Conservation (phyloP, 2,797 vertebrate genomes). For the Cossypha heuglini region DNA sequence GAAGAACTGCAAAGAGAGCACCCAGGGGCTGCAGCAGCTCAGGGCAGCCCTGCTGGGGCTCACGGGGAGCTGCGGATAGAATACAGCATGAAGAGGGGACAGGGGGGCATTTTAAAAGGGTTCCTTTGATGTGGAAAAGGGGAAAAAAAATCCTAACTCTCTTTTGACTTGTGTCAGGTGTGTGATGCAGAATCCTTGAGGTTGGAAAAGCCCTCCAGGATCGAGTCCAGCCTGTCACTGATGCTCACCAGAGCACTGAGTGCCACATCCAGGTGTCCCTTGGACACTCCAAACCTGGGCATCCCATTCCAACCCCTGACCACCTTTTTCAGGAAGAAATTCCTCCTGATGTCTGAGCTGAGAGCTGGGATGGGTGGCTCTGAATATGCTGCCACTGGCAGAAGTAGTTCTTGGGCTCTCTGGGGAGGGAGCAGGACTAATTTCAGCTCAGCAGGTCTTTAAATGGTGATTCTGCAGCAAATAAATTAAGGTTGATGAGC, state of each 20-base stretch:
- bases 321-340: neutral
- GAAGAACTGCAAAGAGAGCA: neutral
- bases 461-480: neutral
- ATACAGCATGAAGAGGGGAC: rapidly evolving
- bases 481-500: constrained; percentile 39
- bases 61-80: neutral
- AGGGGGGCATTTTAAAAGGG: rapidly evolving
- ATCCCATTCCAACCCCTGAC: neutral
- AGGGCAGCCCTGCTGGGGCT: neutral
- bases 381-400: neutral
- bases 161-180: neutral
- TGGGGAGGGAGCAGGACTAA: neutral
- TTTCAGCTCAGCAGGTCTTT: neutral
- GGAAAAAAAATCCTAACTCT: rapidly evolving
- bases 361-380: neutral
- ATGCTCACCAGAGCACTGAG: neutral
- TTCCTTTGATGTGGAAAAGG: rapidly evolving
- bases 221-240: neutral
- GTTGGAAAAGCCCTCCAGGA: neutral
- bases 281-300: neutral
- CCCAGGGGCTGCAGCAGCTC: neutral
- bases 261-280: neutral
- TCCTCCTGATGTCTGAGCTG: neutral
- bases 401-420: rapidly evolving
- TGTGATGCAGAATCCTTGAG: neutral